phyloP scores from a whole-genome alignment of 2,797 vertebrate species.

The Lagodon rhomboides region DNA sequence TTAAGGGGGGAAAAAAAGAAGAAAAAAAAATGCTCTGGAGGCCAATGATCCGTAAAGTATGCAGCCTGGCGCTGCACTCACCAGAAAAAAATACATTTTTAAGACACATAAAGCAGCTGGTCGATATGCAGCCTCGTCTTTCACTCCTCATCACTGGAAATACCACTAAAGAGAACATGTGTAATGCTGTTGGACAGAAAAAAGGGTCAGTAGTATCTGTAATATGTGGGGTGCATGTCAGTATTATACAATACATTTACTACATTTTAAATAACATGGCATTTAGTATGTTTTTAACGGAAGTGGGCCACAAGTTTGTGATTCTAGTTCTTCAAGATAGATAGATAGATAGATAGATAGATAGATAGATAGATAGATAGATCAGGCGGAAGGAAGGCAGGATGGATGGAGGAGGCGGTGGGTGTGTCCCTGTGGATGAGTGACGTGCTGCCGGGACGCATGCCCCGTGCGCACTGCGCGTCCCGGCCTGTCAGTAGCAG shows the following conservation, averaged over 20 bases:
- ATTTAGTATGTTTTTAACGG: slow-evolving; percentile 1
- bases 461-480: slow-evolving; percentile 83
- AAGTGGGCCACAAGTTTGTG: slow-evolving; percentile 22
- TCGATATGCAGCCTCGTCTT: neutral
- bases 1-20: neutral
- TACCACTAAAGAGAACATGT: neutral
- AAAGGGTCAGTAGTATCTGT: neutral
- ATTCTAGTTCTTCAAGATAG: neutral
- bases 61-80: neutral
- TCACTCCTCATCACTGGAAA: neutral
- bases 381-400: slow-evolving; percentile 41
- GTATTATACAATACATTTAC: neutral
- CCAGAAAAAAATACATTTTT: neutral
- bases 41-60: neutral
- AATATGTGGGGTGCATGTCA: neutral
- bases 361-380: slow-evolving; percentile 35
- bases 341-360: slow-evolving; percentile 37
- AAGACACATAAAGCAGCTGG: neutral
- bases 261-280: too few relatives aligned
- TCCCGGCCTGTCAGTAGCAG: slow-evolving; percentile 84
- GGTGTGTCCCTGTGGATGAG: slow-evolving; percentile 80
- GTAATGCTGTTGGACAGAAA: neutral
- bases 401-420: slow-evolving; percentile 62
- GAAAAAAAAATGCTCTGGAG: neutral
- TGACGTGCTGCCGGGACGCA: slow-evolving; percentile 82